Conservation (phyloP, 2,797 vertebrate species). For the Anguilla marmorata region DNA sequence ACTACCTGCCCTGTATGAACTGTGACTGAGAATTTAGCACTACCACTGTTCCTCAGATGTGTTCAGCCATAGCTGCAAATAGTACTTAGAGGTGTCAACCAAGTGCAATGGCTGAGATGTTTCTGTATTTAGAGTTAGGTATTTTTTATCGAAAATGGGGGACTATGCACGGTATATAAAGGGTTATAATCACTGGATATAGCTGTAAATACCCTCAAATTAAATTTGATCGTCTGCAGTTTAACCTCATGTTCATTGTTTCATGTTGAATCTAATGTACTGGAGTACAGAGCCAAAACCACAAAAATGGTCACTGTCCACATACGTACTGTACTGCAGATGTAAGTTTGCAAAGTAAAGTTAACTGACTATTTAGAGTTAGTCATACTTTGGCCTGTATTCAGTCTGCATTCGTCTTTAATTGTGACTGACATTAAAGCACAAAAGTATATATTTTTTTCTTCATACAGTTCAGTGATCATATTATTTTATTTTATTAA, state of each 20-base stretch:
- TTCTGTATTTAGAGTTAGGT: no score
- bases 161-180: no score
- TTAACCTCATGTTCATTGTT: no score
- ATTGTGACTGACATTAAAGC: neutral
- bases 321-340: neutral
- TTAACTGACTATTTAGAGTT: neutral
- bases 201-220: no score
- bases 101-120: no score
- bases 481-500: neutral
- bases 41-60: neutral
- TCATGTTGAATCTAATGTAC: no score
- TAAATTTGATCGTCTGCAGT: no score
- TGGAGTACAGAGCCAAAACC: no score
- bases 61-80: neutral
- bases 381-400: neutral
- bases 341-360: neutral
- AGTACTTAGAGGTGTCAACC: neutral
- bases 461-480: neutral
- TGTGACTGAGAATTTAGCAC: neutral
- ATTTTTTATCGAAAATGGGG: no score
- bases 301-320: no score
- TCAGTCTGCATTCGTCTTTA: neutral
- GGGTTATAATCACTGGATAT: no score
- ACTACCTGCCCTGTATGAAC: neutral
- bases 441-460: no score